phyloP scores from a whole-genome alignment of 2,797 vertebrate genomes.

The Pseudochaenichthys georgianus region DNA sequence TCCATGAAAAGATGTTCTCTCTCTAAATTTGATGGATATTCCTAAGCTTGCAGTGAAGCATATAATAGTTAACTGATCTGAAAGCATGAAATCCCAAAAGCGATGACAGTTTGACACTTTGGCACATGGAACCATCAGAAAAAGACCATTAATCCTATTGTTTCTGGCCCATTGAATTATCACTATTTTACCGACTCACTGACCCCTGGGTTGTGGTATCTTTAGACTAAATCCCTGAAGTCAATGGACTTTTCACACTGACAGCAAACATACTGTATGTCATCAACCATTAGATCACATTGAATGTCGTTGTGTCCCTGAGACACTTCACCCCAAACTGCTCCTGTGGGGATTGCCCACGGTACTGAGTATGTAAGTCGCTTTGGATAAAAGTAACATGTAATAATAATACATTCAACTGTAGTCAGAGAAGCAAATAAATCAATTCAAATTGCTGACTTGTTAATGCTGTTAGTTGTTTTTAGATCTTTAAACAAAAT shows the following conservation, averaged over 20 bases:
- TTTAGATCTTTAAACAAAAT: no score
- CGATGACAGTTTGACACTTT: slow-evolving; percentile 15
- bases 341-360: no score
- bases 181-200: slow-evolving; percentile 15
- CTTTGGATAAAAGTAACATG: no score
- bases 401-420: background rate
- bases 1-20: background rate
- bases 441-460: background rate
- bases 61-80: slow-evolving; percentile 18
- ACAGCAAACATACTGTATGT: slow-evolving; percentile 2
- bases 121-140: slow-evolving; percentile 20
- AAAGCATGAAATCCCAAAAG: slow-evolving; percentile 28
- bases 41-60: slow-evolving; percentile 10
- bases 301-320: background rate
- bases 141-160: slow-evolving; percentile 23
- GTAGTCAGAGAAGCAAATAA: no score
- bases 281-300: background rate
- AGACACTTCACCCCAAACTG: no score
- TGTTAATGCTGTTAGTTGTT: background rate
- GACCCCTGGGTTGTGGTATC: background rate
- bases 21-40: slow-evolving; percentile 1
- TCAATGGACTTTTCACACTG: slow-evolving; percentile 33
- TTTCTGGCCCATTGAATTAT: slow-evolving; percentile 27
- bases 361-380: no score
- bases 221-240: slow-evolving; percentile 23